A percentile compares a stretch with the other conserved stretches of the same genome.
Evolutionary conservation across 2,797 vertebrate species (phyloP).

Genomic region (Sciurus carolinensis): DNA sequence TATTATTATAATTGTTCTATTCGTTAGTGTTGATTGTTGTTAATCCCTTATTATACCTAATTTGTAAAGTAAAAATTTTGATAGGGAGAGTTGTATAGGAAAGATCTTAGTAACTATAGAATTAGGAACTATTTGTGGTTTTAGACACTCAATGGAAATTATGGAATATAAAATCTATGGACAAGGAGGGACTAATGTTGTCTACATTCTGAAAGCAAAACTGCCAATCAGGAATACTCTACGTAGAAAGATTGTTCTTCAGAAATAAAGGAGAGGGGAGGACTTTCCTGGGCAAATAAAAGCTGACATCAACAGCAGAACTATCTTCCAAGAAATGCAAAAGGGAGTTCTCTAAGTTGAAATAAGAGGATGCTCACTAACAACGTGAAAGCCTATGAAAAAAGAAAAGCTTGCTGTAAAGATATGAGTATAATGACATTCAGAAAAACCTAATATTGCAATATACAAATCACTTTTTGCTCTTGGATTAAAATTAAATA

Average conservation of each 20-base stretch:
- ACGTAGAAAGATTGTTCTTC: background rate
- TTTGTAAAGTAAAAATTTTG: background rate
- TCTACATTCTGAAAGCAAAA: background rate
- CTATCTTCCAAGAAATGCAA: background rate
- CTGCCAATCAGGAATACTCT: background rate
- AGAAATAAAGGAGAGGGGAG: background rate
- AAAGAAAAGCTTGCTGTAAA: background rate
- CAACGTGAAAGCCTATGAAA: background rate
- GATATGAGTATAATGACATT: background rate
- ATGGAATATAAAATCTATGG: background rate
- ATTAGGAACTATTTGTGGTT: background rate
- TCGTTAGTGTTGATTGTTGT: background rate
- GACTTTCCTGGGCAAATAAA: background rate
- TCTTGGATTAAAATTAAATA: background rate
- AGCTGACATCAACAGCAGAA: background rate
- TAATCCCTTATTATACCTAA: background rate
- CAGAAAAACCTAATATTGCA: background rate
- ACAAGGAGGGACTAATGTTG: background rate
- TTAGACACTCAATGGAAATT: background rate
- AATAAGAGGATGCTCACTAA: background rate
- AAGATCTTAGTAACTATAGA: background rate
- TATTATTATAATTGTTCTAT: background rate
- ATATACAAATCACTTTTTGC: background rate
- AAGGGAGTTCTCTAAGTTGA: background rate
- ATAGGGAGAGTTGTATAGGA: background rate